A percentile compares a stretch with the other conserved stretches of the same genome.
phyloP scores from a whole-genome alignment of 2,797 vertebrate species.

The Gallinago nigripennis region DNA sequence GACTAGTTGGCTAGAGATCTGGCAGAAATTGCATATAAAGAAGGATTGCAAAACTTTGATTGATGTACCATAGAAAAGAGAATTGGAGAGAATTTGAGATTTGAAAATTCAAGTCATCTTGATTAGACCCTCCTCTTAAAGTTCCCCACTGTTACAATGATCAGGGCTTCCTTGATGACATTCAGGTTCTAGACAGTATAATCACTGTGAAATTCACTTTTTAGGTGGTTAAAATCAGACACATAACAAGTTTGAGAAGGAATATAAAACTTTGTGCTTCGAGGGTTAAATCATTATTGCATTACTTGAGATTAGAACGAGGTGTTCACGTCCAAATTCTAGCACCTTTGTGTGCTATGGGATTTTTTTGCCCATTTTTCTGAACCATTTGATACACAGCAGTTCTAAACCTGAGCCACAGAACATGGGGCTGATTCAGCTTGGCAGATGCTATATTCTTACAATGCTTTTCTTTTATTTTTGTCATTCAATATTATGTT shows the following conservation, averaged over 20 bases:
- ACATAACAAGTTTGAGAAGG: not conserved
- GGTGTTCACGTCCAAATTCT: not conserved
- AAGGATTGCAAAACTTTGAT: slow-evolving; percentile 10
- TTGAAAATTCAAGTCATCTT: not conserved
- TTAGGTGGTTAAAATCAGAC: not conserved
- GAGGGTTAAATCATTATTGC: not conserved
- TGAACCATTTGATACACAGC: not conserved
- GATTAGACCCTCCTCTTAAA: not conserved
- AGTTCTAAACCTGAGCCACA: not conserved
- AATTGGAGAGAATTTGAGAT: not conserved
- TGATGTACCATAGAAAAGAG: not conserved
- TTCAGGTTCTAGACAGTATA: not conserved
- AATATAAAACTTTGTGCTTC: not conserved
- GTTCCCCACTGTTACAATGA: not conserved
- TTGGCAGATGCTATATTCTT: slow-evolving; percentile 20
- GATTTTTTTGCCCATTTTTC: not conserved
- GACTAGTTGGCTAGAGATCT: slow-evolving; percentile 13
- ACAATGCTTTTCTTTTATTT: not conserved
- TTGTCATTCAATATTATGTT: slow-evolving; percentile 2
- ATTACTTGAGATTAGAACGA: not conserved
- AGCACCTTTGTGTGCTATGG: not conserved
- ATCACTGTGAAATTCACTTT: not conserved
- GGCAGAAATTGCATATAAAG: not conserved
- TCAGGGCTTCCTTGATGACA: not conserved
- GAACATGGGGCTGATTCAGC: not conserved